Base-by-base conservation (phyloP, 2,888 invertebrate species). In the Pammene aurita region DNA sequence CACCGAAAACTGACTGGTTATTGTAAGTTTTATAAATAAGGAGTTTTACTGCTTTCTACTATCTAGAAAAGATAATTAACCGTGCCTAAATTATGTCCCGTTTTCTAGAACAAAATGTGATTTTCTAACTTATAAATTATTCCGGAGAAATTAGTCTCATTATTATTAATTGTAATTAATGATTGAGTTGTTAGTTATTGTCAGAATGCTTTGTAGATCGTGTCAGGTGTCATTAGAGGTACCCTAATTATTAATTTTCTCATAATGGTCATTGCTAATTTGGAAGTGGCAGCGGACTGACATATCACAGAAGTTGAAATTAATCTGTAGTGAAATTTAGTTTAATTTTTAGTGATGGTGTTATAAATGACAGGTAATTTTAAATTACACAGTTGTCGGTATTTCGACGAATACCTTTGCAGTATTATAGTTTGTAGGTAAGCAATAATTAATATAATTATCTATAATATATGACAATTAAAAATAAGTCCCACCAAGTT, bases 111-210 rank as follows among this genome's bases (percentile, higher is more conserved):
- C n/a, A 1, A 16, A 48, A 18, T 16, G 16, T 16, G 16, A 48
- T 16, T 48, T n/a, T 5, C 18, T 6, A 50, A 26, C 11, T 50
- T 11, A 26, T 18, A 13, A 18, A 44, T 44, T n/a, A 13, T 58
- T 44, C 42, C 0, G n/a, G 5, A 42, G 57, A 58, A 42, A 18
- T 57, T 18, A 57, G 13, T 42, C 9, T 26, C 57, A 58, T 58
- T 58, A 58, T 7, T n/a, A 26, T 26, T 26, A 44, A 58, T 58
- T 42, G n/a, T 5, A 1, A 26, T 44, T 44, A 58, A 58, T 13
- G 13, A 26, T 26, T 26, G 0, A 26, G n/a, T 26, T 44, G 5
- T 7, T 26, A 18, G 26, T 42, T 42, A 18, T 18, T 26, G 11
- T 18, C 2, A 57, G 34, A 57, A 56, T 38, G 10, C 38, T 16